A percentile compares a stretch with the other conserved stretches of the same genome.
phyloP scores from a whole-genome alignment of 2,888 invertebrate genomes.

The Apantesis nais region DNA sequence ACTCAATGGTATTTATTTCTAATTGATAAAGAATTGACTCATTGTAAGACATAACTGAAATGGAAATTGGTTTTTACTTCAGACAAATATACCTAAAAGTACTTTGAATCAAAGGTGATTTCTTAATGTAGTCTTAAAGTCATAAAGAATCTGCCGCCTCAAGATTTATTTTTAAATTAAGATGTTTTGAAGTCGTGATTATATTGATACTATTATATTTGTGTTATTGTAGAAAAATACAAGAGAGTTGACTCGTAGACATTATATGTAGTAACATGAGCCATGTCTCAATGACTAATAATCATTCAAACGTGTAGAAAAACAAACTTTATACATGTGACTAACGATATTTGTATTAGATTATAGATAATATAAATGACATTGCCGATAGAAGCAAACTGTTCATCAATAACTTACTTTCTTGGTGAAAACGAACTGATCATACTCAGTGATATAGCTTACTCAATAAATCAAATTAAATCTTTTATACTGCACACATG shows the following conservation, averaged over 20 bases:
- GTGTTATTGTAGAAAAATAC: neutral
- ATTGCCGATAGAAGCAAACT: neutral
- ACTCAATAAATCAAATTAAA: neutral
- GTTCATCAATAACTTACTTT: constrained; percentile 4
- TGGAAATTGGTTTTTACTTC: no score
- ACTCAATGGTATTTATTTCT: neutral
- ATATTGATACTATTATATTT: neutral
- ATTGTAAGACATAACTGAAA: neutral
- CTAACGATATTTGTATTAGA: constrained; percentile 10
- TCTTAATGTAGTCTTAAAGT: no score
- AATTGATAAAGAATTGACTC: neutral
- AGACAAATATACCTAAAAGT: no score
- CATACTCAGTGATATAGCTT: neutral
- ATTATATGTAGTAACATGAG: neutral
- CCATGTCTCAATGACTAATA: constrained; percentile 4
- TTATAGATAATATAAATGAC: constrained; percentile 3
- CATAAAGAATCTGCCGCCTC: no score
- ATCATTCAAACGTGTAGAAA: constrained; percentile 2
- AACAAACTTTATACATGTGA: constrained; percentile 4
- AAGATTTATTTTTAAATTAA: neutral
- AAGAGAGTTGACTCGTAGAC: neutral
- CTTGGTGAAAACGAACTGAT: neutral
- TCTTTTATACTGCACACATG: neutral
- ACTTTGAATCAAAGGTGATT: no score
- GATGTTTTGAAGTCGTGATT: neutral